These are phyloP conservation scores for Rhagologus leucostigma DNA, from an alignment of 2,113 vertebrate genomes.

Conservation along the genomic window DNA sequence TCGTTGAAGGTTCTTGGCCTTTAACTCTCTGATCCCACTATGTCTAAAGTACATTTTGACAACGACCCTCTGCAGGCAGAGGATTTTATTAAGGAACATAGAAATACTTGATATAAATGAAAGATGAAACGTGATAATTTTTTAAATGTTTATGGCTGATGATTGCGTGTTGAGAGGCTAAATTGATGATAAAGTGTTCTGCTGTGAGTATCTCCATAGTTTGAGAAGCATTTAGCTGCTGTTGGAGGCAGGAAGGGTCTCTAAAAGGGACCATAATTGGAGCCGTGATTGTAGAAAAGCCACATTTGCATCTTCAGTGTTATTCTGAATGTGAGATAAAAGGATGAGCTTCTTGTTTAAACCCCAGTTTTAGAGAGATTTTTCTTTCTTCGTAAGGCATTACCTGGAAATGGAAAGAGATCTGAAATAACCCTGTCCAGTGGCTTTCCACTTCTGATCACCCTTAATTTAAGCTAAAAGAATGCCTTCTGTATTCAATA, in stretches of 20 bases:
- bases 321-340: neutral
- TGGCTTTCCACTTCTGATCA: neutral
- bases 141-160: neutral
- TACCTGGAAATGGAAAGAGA: neutral
- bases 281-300: neutral
- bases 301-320: neutral
- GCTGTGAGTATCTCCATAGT: neutral
- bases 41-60: neutral
- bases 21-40: neutral
- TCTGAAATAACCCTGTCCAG: neutral
- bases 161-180: neutral
- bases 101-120: neutral
- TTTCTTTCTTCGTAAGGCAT: neutral
- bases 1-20: neutral
- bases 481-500: neutral
- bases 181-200: neutral
- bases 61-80: neutral
- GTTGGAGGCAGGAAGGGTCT: neutral
- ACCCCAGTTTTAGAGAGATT: neutral
- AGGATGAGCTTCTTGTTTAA: neutral
- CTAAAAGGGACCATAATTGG: neutral
- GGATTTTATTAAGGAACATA: neutral
- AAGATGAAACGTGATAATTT: neutral
- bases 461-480: neutral
- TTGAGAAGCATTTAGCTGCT: neutral